Evolutionary conservation across 2,797 vertebrate genomes (phyloP).

Genomic region (Crenichthys baileyi): DNA sequence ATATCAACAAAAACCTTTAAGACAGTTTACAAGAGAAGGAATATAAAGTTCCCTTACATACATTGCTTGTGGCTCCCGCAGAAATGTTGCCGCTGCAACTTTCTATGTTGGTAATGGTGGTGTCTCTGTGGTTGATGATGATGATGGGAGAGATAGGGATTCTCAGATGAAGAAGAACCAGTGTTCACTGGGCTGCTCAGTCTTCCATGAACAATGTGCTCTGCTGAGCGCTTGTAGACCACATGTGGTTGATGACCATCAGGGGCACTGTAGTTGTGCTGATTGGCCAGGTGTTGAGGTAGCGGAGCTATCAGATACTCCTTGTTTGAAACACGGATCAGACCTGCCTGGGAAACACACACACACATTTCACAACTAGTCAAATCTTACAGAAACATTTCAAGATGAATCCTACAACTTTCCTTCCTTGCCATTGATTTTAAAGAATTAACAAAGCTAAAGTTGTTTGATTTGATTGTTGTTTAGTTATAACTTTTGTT

Average conservation of each 20-base stretch:
- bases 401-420: background rate
- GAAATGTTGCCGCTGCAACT: conserved; percentile 90
- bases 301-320: conserved; percentile 94
- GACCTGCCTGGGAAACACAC: conserved; percentile 86
- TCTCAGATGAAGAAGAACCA: conserved; percentile 31
- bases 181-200: conserved; percentile 29
- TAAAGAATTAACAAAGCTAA: background rate
- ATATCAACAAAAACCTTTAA: background rate
- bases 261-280: conserved; percentile 89
- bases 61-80: conserved; percentile 99
- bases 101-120: conserved; percentile 75
- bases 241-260: conserved; percentile 92
- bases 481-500: background rate
- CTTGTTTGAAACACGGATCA: conserved; percentile 87
- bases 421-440: too few species aligned
- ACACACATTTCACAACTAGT: background rate
- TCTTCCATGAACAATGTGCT: conserved; percentile 79
- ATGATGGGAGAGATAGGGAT: conserved; percentile 36
- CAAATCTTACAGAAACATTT: background rate
- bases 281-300: conserved; percentile 87
- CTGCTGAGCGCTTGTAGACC: conserved; percentile 91
- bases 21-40: conserved; percentile 20
- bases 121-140: conserved; percentile 51
- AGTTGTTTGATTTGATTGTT: background rate
- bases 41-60: conserved; percentile 95